Evolutionary conservation across 2,888 invertebrate species (phyloP).

Genomic region (Shargacucullia verbasci): DNA sequence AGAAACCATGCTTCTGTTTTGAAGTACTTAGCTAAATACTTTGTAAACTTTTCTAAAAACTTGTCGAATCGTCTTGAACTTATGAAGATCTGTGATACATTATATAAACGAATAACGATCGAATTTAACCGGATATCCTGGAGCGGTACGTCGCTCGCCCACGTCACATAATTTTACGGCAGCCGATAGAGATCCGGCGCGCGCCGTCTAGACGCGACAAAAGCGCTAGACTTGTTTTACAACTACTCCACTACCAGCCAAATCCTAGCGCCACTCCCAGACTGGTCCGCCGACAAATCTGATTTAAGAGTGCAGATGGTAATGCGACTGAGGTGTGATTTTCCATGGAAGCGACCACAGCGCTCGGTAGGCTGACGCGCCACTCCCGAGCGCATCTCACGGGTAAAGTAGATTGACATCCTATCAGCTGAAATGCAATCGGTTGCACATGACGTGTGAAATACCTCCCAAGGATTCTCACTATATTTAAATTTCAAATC

Average conservation of each 20-base stretch:
- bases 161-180: constrained; percentile 85
- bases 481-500: constrained; percentile 37
- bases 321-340: constrained; percentile 74
- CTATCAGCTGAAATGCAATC: constrained; percentile 66
- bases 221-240: constrained; percentile 78
- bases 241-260: constrained; percentile 65
- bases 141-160: constrained; percentile 66
- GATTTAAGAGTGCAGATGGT: constrained; percentile 66
- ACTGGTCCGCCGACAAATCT: constrained; percentile 76
- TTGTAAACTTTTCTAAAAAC: constrained; percentile 20
- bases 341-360: constrained; percentile 65
- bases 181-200: constrained; percentile 82
- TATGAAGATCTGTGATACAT: constrained; percentile 57
- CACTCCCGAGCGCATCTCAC: constrained; percentile 67
- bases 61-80: constrained; percentile 29
- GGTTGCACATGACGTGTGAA: constrained; percentile 59
- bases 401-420: constrained; percentile 69
- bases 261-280: constrained; percentile 56
- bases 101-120: constrained; percentile 67
- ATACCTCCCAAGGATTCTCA: constrained; percentile 49
- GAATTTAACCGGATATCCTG: constrained; percentile 71
- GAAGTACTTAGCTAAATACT: constrained; percentile 10
- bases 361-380: constrained; percentile 57
- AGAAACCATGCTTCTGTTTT: no score
- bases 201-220: constrained; percentile 85